phyloP scores from a whole-genome alignment of 2,113 vertebrate genomes.

The Dolichotis patagonum region DNA sequence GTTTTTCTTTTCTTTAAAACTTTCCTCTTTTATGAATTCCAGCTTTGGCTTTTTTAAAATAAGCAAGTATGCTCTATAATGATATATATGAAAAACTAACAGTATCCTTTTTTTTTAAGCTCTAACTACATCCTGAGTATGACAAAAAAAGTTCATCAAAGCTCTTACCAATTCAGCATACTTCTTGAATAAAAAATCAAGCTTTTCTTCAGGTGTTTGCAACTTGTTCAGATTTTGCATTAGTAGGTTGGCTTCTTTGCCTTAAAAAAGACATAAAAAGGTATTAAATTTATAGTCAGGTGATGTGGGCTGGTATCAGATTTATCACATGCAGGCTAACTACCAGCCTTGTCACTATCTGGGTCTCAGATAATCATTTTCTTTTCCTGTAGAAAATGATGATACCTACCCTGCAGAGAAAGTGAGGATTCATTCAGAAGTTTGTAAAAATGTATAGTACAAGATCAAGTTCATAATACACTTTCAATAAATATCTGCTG shows the following conservation, averaged over 20 bases:
- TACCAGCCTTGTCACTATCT: background rate
- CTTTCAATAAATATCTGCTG: background rate
- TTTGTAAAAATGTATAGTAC: background rate
- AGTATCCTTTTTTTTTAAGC: background rate
- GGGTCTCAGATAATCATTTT: background rate
- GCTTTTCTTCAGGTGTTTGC: conserved; percentile 91
- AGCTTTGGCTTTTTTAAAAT: background rate
- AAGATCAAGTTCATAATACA: background rate
- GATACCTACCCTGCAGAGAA: background rate
- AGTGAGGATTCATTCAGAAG: background rate
- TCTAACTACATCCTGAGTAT: background rate
- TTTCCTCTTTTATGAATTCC: background rate
- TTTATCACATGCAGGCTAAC: background rate
- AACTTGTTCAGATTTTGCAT: conserved; percentile 91
- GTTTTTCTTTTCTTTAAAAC: conserved; percentile 19
- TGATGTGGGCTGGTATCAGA: background rate
- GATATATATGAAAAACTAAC: background rate
- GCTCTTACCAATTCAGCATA: conserved; percentile 93
- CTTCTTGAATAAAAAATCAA: conserved; percentile 92
- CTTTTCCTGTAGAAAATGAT: background rate
- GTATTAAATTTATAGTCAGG: background rate
- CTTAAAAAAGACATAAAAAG: conserved; percentile 76
- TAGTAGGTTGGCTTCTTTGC: conserved; percentile 90
- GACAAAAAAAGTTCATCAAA: conserved; percentile 2
- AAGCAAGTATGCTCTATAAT: background rate